Evolutionary conservation across 2,797 vertebrate species (phyloP), one percentile per base, ranked within the genome.

Genomic region (Sebastes aleutianus): DNA sequence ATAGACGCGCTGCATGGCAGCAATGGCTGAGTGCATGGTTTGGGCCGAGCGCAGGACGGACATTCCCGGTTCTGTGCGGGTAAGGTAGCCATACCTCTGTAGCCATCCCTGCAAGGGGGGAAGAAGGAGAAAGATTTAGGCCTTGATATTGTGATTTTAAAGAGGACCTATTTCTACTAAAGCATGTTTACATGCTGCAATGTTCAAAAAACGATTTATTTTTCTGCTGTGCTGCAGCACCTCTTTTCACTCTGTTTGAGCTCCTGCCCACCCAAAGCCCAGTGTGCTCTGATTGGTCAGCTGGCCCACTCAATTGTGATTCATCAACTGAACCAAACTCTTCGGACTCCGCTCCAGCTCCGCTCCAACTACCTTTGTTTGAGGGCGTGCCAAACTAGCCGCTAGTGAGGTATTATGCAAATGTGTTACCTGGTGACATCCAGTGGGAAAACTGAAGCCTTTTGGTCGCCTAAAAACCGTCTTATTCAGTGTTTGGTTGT

Each of bases 41-140:
- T 97, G 97, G 88, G 97, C 96, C 56, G 98, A 98, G 91, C 97
- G 97, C 93, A 98, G 95, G 91, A 97, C 96, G 6, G 98, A 97
- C 98, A 99, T 97, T 92, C 97, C 96, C 75, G 97, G 96, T 94
- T 98, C 96, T 90, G 96, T 96, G 74, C 92, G 96, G 87, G 97
- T 96, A 93, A 99, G 97, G 95, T 99, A 99, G 93, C 99, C 99
- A 93, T 99, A 99, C 93, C 96, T 97, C 94, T 99, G 98, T 94
- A 99, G 96, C 99, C 99, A 99, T 94, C 96, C 96, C 99, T 99
- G 94, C 16, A 87, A 91, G 83, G 70, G n/a, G 24, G 8, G 43
- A 76, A 69, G 47, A 34, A 29, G 20, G 9, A 80, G 58, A 34
- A 34, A 54, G 26, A 86, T 73, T 56, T 53, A 18, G 43, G 10